phyloP scores from a whole-genome alignment of 2,113 vertebrate genomes.

The Rhizomys pruinosus region DNA sequence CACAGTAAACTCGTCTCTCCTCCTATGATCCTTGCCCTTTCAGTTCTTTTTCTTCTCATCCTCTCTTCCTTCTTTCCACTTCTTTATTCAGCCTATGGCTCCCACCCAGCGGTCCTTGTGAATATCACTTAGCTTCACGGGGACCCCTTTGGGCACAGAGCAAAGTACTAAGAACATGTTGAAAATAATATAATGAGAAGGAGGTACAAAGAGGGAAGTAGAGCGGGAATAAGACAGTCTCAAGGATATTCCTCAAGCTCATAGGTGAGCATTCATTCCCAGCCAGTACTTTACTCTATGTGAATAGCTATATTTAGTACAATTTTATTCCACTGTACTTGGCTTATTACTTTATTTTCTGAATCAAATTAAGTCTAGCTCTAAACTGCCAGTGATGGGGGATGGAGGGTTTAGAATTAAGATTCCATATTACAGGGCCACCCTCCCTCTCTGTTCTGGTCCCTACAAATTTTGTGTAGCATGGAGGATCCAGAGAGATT shows the following conservation, averaged over 20 bases:
- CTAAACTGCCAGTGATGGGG: background rate
- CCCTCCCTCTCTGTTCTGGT: background rate
- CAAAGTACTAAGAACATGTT: background rate
- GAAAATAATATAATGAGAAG: background rate
- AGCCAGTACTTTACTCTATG: background rate
- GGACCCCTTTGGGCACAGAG: background rate
- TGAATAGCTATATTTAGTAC: background rate
- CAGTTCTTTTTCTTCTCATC: background rate
- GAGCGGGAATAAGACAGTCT: background rate
- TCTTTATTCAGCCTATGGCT: background rate
- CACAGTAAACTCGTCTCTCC: background rate
- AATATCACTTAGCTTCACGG: background rate
- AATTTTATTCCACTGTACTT: background rate
- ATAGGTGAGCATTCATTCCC: background rate
- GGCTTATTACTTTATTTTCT: constrained; percentile 49
- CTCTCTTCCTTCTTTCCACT: background rate
- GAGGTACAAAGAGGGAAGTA: background rate
- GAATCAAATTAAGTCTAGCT: constrained; percentile 57
- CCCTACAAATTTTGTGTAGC: background rate
- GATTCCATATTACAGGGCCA: background rate
- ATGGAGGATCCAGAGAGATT: background rate
- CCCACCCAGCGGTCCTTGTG: background rate
- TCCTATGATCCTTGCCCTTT: background rate
- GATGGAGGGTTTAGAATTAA: background rate
- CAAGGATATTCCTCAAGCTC: background rate